Conservation (phyloP, 2,888 invertebrate genomes). For the Poecilobothrus nobilitatus region DNA sequence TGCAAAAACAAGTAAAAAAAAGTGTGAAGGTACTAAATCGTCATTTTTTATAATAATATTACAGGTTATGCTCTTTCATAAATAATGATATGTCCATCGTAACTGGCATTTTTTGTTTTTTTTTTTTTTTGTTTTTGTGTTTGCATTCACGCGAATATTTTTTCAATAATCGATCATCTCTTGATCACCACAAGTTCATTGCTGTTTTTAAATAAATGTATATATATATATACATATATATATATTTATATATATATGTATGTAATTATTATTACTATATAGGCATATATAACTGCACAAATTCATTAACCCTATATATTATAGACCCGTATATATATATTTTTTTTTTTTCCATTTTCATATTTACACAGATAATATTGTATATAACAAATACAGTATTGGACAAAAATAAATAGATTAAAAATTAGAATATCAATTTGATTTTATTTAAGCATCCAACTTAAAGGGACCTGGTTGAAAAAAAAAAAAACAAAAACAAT, state of each 20-base stretch:
- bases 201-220: neutral
- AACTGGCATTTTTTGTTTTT: neutral
- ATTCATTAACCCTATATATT: neutral
- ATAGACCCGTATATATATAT: too few species aligned
- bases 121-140: neutral
- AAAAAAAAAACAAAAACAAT: too few species aligned
- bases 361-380: too few species aligned
- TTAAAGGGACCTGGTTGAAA: too few species aligned
- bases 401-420: too few species aligned
- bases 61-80: slow-evolving; percentile 6
- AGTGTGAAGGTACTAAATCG: slow-evolving; percentile 6
- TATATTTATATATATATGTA: neutral
- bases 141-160: slow-evolving; percentile 6
- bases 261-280: neutral
- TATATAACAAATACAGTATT: too few species aligned
- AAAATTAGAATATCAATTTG: too few species aligned
- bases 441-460: too few species aligned
- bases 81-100: slow-evolving; percentile 6
- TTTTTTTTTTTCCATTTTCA: too few species aligned
- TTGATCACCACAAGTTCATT: slow-evolving; percentile 4
- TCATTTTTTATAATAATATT: slow-evolving; percentile 3
- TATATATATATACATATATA: neutral
- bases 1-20: neutral
- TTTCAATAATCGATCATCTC: slow-evolving; percentile 2
- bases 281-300: neutral